These are phyloP conservation scores for Drosophila mimetica DNA, from an alignment of 2,888 invertebrate species.

Conservation along the genomic window DNA sequence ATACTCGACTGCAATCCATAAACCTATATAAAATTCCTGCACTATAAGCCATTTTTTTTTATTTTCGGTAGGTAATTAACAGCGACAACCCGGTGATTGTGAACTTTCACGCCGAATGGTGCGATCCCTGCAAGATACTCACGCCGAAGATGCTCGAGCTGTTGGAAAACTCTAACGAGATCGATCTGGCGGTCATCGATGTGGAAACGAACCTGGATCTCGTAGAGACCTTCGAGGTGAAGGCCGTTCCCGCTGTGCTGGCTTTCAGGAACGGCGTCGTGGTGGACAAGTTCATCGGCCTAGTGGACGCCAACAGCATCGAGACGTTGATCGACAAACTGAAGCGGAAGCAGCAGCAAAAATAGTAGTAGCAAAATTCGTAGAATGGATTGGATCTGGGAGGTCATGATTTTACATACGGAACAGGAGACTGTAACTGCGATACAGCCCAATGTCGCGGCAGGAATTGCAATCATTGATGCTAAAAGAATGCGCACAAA, in stretches of 20 bases:
- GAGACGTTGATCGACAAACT: constrained; percentile 90
- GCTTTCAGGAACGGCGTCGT: constrained; percentile 93
- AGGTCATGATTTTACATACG: constrained; percentile 21
- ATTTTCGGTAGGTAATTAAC: constrained; percentile 88
- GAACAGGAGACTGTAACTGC: constrained; percentile 27
- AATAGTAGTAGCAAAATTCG: constrained; percentile 51
- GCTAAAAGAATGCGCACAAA: constrained; percentile 18
- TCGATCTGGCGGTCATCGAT: constrained; percentile 92
- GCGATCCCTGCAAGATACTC: constrained; percentile 94
- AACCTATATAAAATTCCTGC: too few relatives aligned
- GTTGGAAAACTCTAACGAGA: constrained; percentile 88
- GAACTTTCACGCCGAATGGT: constrained; percentile 96
- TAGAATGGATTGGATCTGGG: neutral
- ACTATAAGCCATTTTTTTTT: neutral
- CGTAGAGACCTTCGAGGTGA: constrained; percentile 92
- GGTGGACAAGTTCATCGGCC: constrained; percentile 93
- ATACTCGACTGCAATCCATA: too few relatives aligned
- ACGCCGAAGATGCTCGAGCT: constrained; percentile 93
- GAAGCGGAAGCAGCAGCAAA: constrained; percentile 73
- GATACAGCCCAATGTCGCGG: constrained; percentile 12
- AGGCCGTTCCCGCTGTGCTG: constrained; percentile 90
- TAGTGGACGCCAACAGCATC: constrained; percentile 93
- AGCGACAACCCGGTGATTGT: constrained; percentile 94
- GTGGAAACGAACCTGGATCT: constrained; percentile 92
- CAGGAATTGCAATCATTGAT: constrained; percentile 12